Conservation (phyloP, 2,888 invertebrate genomes). For the Pardosa pseudoannulata region DNA sequence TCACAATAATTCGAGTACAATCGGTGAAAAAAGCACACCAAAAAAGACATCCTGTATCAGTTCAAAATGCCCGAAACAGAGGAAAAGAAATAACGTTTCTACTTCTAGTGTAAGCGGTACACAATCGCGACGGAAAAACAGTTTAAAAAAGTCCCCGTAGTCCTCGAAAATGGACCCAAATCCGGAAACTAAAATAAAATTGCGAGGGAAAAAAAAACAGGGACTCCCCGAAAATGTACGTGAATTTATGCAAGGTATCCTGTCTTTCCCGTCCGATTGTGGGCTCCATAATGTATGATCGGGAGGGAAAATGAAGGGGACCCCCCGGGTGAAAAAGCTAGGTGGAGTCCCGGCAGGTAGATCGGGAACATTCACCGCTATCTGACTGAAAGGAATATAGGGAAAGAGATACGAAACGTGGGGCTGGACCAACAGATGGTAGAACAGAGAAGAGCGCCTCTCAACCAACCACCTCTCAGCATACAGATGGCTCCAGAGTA, state of each 20-base stretch:
- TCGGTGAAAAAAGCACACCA: neutral
- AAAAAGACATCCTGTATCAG: constrained; percentile 62
- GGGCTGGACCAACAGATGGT: constrained; percentile 21
- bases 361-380: constrained; percentile 41
- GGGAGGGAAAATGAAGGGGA: constrained; percentile 47
- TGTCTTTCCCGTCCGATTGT: constrained; percentile 28
- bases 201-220: constrained; percentile 19
- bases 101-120: constrained; percentile 36
- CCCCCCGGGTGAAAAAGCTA: constrained; percentile 21
- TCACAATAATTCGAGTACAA: too few species aligned
- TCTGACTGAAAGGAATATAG: constrained; percentile 46
- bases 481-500: constrained; percentile 42
- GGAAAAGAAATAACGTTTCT: constrained; percentile 31
- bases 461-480: constrained; percentile 39
- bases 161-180: constrained; percentile 50
- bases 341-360: constrained; percentile 57
- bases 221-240: constrained; percentile 30
- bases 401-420: constrained; percentile 8
- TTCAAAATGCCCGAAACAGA: constrained; percentile 10
- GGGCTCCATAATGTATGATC: constrained; percentile 31
- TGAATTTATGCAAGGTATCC: constrained; percentile 56
- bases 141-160: constrained; percentile 26
- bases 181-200: constrained; percentile 62
- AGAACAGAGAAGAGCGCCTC: neutral
- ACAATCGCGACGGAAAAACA: constrained; percentile 52